Percentiles rank a stretch among this genome's conserved stretches.
Conservation (phyloP, 2,797 vertebrate species). For the Falco cherrug region DNA sequence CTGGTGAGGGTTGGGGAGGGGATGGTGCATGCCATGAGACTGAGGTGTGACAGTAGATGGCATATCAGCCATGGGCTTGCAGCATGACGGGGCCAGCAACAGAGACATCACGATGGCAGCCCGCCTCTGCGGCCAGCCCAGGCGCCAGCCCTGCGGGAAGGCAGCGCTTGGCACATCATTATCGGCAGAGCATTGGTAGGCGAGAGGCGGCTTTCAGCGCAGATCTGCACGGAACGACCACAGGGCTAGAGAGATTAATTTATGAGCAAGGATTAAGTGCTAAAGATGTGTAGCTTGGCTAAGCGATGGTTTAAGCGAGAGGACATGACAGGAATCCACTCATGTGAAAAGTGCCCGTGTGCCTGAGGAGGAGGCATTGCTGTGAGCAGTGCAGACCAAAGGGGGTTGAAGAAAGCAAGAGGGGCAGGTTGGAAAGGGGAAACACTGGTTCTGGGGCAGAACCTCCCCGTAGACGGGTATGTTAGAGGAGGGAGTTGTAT, state of each 20-base stretch:
- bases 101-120: background rate
- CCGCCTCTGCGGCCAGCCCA: background rate
- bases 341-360: background rate
- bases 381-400: background rate
- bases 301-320: conserved; percentile 1
- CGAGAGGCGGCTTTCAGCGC: background rate
- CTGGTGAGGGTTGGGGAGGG: background rate
- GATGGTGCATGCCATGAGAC: accelerated
- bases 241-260: background rate
- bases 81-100: background rate
- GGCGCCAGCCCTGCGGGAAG: background rate
- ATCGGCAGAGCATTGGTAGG: background rate
- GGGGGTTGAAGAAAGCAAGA: accelerated
- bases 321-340: conserved; percentile 18
- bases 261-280: conserved; percentile 48
- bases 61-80: background rate
- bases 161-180: background rate
- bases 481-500: background rate
- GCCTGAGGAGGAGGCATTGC: background rate
- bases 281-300: conserved; percentile 39
- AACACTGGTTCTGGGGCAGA: background rate
- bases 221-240: background rate
- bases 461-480: background rate
- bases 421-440: background rate
- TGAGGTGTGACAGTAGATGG: background rate